Evolutionary conservation across 1,140 invertebrate species (phyloP), one percentile per base, ranked within the genome.

Genomic region (Diprion similis): DNA sequence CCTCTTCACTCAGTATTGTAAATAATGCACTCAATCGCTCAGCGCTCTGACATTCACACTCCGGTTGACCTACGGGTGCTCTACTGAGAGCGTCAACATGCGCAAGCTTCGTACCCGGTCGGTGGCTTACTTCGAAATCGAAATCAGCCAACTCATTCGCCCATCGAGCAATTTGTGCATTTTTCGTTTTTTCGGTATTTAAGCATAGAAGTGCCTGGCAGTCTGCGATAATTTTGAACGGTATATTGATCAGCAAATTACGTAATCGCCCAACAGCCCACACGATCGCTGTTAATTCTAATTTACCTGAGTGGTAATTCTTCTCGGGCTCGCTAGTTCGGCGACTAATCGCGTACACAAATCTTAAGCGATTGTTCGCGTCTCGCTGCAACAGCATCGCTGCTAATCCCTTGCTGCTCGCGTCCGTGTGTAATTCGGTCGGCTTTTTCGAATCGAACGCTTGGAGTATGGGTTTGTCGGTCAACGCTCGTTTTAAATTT

Each of bases 371-470:
- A 1, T 37, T 46, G 1, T 65, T 46, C 0, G 64, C 9, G 46
- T 72, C 71, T 19, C 46, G 24, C 48, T 79, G 78, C 0, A 80
- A 59, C 0, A 80, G 19, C 1, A 80, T 77, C 7, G 76, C 82
- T 6, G 79, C 82, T 15, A 83, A 75, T 0, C 83, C 83, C 0
- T 72, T 37, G 13, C 75, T 74, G 64, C 79, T 80, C 0, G 83
- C 82, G 74, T 83, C 80, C 0, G 81, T 82, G 68, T 86, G 84
- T 3, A 85, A 19, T 65, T 87, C 84, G 0, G 81, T 78, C 37
- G 70, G 10, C 11, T 3, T 45, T 4, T 19, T 76, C 4, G 75
- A 71, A 65, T 81, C 75, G 17, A 73, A 82, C 18, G 76, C 66
- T 47, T 73, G 66, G 11, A 81, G 70, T 46, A 80, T 71, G 2